Evolutionary conservation across 2,113 vertebrate species (phyloP).

Genomic region (Scomber japonicus): DNA sequence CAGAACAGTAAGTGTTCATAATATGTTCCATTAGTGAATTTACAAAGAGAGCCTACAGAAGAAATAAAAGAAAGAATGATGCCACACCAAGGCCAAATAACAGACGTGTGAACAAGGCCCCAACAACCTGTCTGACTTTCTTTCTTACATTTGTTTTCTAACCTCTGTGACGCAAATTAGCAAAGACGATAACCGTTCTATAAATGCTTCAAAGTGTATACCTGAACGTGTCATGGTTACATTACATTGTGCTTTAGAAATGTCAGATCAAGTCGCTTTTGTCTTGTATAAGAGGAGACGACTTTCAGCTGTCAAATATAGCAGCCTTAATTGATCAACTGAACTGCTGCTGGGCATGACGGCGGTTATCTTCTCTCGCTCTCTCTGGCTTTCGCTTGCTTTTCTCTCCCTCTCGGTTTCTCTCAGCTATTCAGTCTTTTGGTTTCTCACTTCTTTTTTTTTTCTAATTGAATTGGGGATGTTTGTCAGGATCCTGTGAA

Average conservation of each 20-base stretch:
- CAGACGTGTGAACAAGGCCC: not conserved
- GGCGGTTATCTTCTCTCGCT: constrained; percentile 4
- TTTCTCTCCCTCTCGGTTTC: not conserved
- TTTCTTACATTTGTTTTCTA: not conserved
- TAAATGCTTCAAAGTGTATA: constrained; percentile 15
- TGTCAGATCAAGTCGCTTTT: constrained; percentile 6
- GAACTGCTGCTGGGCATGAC: constrained; percentile 17
- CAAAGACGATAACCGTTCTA: not conserved
- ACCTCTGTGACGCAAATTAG: constrained; percentile 27
- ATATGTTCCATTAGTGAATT: not conserved
- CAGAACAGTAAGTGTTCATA: not conserved
- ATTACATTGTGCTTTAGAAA: not conserved
- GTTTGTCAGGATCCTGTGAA: constrained; percentile 54
- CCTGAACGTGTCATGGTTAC: not conserved
- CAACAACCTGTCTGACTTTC: not conserved
- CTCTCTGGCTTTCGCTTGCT: not conserved
- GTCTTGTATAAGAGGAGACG: not conserved
- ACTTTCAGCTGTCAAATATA: constrained; percentile 32
- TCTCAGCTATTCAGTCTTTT: constrained; percentile 12
- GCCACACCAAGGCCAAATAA: not conserved
- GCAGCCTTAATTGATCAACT: constrained; percentile 33
- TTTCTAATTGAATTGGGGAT: constrained; percentile 46
- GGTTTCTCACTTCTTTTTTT: not conserved
- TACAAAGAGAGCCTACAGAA: not conserved
- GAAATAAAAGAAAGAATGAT: not conserved